Percentiles rank a stretch among this genome's conserved stretches.
phyloP scores from a whole-genome alignment of 2,888 invertebrate species.

The Cosmopolites sordidus region DNA sequence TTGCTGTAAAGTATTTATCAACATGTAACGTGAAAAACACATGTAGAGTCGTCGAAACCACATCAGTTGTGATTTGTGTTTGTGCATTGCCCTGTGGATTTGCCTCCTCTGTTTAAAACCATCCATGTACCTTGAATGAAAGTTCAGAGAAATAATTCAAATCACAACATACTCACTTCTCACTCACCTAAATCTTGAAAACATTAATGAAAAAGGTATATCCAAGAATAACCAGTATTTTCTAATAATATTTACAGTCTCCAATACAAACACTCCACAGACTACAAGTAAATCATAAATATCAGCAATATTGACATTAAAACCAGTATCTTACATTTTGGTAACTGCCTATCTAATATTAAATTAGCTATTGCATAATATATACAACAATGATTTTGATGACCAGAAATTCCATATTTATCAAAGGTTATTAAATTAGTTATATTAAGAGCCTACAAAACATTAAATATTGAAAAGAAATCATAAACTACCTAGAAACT shows the following conservation, averaged over 20 bases:
- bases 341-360: slow-evolving; percentile 70
- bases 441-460: slow-evolving; percentile 58
- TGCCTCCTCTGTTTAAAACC: slow-evolving; percentile 58
- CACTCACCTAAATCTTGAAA: slow-evolving; percentile 75
- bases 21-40: slow-evolving; percentile 82
- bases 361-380: slow-evolving; percentile 78
- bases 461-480: not conserved
- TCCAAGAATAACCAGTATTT: slow-evolving; percentile 84
- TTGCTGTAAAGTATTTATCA: slow-evolving; percentile 81
- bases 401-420: slow-evolving; percentile 85
- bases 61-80: slow-evolving; percentile 85
- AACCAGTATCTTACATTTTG: slow-evolving; percentile 62
- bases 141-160: too few relatives aligned
- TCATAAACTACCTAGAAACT: not conserved
- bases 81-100: slow-evolving; percentile 74
- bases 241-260: slow-evolving; percentile 78
- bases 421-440: slow-evolving; percentile 92
- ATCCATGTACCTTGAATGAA: slow-evolving; percentile 65
- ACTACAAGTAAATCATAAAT: slow-evolving; percentile 55
- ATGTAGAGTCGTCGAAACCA: slow-evolving; percentile 94
- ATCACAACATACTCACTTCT: too few relatives aligned
- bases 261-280: slow-evolving; percentile 78
- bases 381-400: slow-evolving; percentile 85
- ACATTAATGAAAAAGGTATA: slow-evolving; percentile 72
- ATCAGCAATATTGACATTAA: not conserved